A percentile compares a stretch with the other conserved stretches of the same genome.
phyloP scores from a whole-genome alignment of 2,113 vertebrate genomes.

The Cinclus mexicanus region DNA sequence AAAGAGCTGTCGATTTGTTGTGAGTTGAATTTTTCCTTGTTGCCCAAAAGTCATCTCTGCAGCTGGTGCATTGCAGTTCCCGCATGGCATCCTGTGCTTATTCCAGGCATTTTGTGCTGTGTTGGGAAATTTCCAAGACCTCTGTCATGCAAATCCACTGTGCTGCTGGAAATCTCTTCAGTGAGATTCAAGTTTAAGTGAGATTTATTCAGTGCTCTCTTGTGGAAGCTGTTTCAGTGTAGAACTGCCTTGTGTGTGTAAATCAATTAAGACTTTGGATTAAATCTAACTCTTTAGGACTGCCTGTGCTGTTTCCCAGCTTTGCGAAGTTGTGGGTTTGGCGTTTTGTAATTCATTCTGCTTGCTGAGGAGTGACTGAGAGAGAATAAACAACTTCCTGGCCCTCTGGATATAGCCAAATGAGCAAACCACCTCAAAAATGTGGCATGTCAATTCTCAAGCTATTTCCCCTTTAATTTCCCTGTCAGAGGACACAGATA shows the following conservation, averaged over 20 bases:
- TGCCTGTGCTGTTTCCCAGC: neutral
- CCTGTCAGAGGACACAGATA: neutral
- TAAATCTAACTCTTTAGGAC: neutral
- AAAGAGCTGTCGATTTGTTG: conserved; percentile 65
- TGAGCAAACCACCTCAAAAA: neutral
- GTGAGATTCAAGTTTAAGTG: neutral
- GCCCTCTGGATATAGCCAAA: neutral
- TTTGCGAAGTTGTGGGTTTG: neutral
- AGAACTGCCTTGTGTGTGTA: neutral
- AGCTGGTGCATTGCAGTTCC: neutral
- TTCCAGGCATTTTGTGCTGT: neutral
- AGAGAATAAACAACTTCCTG: neutral
- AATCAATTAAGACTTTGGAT: neutral
- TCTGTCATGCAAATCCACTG: neutral
- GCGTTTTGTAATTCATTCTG: neutral
- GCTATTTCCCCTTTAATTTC: neutral
- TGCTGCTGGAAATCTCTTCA: neutral
- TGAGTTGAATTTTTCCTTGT: conserved; percentile 62
- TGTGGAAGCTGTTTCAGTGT: neutral
- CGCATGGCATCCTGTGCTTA: neutral
- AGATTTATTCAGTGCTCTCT: neutral
- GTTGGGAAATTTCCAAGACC: neutral
- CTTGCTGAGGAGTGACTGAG: neutral
- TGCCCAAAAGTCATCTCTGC: neutral
- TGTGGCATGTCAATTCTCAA: neutral